Evolutionary conservation across 2,888 invertebrate genomes (phyloP).

Genomic region (Anaspis maculata): DNA sequence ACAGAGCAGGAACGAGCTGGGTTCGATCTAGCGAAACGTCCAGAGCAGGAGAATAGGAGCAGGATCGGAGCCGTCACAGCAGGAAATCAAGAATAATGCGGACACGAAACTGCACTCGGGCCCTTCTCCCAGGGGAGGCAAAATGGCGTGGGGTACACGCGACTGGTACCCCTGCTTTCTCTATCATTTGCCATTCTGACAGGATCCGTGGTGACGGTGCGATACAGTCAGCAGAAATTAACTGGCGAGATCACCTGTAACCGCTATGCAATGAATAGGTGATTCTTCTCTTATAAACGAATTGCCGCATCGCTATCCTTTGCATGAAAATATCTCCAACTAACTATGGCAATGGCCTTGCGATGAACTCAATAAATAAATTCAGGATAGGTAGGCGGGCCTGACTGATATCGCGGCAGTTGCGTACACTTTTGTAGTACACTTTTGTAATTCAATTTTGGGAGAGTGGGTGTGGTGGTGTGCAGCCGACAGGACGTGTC

Average conservation of each 20-base stretch:
- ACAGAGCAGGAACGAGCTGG: constrained; percentile 1
- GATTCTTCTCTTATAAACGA: too few species aligned
- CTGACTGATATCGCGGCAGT: too few species aligned
- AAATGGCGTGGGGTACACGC: constrained; percentile 33
- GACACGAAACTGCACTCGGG: constrained; percentile 56
- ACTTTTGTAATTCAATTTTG: constrained; percentile 24
- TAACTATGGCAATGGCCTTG: too few species aligned
- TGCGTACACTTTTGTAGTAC: constrained; percentile 15
- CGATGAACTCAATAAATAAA: too few species aligned
- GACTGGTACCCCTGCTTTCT: constrained; percentile 14
- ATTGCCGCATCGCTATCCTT: too few species aligned
- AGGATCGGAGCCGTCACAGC: constrained; percentile 40
- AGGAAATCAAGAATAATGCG: constrained; percentile 59
- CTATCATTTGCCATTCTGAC: constrained; percentile 12
- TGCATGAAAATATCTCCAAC: too few species aligned
- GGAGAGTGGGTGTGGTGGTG: constrained; percentile 24
- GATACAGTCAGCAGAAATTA: too few species aligned
- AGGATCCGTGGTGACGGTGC: constrained; percentile 1
- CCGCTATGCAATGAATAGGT: too few species aligned
- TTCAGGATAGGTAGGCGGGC: too few species aligned
- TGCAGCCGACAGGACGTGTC: constrained; percentile 26
- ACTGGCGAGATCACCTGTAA: too few species aligned
- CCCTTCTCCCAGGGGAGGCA: constrained; percentile 40
- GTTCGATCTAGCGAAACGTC: constrained; percentile 11
- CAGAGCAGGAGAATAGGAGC: constrained; percentile 20